Evolutionary conservation across 1,140 invertebrate species (phyloP).

Genomic region (Papilio polytes): DNA sequence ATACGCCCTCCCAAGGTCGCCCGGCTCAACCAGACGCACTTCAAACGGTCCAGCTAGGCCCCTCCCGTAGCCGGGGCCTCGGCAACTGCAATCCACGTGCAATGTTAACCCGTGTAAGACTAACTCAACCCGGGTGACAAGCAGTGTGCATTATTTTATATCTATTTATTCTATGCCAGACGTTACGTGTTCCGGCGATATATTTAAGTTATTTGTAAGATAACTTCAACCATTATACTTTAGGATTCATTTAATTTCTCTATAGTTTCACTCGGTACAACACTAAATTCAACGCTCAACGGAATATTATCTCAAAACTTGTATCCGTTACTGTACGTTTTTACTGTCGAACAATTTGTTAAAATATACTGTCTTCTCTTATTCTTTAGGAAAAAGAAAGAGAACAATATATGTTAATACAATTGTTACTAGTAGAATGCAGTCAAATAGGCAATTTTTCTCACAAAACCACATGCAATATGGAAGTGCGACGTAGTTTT

Average conservation of each 20-base stretch:
- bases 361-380: not conserved
- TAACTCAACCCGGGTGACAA: conserved; percentile 38
- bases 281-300: conserved; percentile 42
- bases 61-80: not conserved
- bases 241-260: conserved; percentile 54
- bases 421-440: not conserved
- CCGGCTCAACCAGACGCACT: conserved; percentile 67
- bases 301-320: not conserved
- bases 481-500: conserved; percentile 76
- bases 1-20: conserved; percentile 77
- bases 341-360: not conserved
- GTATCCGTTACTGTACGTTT: not conserved
- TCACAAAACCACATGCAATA: conserved; percentile 50
- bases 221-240: conserved; percentile 63
- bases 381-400: not conserved
- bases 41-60: conserved; percentile 76
- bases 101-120: conserved; percentile 21
- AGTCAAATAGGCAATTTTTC: not conserved
- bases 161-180: conserved; percentile 72
- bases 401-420: not conserved
- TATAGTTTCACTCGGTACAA: conserved; percentile 54
- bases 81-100: conserved; percentile 42
- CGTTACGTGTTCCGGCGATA: conserved; percentile 62
- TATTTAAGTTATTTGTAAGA: conserved; percentile 81
- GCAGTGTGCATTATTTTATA: conserved; percentile 73